Base-by-base conservation (phyloP, 2,888 invertebrate species). In the Smittia aterrima region DNA sequence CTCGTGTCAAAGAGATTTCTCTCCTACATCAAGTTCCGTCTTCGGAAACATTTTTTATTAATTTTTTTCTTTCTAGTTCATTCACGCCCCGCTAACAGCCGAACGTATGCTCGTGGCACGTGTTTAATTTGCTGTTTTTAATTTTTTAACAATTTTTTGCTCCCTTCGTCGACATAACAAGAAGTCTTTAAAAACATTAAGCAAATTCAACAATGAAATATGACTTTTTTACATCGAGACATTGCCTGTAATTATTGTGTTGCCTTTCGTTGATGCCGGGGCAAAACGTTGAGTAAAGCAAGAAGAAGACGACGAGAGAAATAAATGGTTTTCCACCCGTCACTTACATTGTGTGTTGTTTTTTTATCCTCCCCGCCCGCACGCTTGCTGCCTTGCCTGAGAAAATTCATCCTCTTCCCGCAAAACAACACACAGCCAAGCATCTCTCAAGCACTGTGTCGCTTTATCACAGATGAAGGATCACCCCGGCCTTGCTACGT, bases 51-150 rank as follows among this genome's bases (percentile, higher is more conserved):
- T 3, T 6, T 62, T 62, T 62, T 62, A 41, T 47, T 41, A 47
- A 41, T 68, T 41, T 41, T 41, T 24, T 41, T 41, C 41, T 47
- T 68, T 41, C 68, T 24, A 53, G 68, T 24, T 68, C 68, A 68
- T 68, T 41, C 68, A 41, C 68, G 68, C 68, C 68, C 68, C 40
- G n/a, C 47, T 66, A 38, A 22, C 24, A 24, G 18, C 38, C 13
- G 41, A 68, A 68, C 68, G 68, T 68, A 68, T 68, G 68, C 18
- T 24, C 25, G 47, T 68, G 68, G 68, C 68, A 68, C 68, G 68
- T 68, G 68, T 16, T 68, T 68, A 38, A 66, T 66, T 66, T 66
- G 38, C 40, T 32, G 32, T 32, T 32, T 32, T 32, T 32, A 32
- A 32, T 32, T 32, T 32, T 32, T 32, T n/a, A n/a, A 32, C 32